Conservation (phyloP, 2,888 invertebrate genomes). For the Diarsia rubi region DNA sequence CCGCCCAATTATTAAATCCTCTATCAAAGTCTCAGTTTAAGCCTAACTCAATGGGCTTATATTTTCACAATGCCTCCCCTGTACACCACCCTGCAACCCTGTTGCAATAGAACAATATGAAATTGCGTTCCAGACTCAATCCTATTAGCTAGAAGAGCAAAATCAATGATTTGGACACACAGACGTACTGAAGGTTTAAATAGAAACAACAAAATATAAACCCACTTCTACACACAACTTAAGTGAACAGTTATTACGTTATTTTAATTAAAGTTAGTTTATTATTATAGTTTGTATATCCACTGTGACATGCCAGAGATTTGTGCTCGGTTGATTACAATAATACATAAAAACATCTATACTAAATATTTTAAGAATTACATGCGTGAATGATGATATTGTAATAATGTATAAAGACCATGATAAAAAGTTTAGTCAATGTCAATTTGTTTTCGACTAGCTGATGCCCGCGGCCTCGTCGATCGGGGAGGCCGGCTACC, state of each 20-base stretch:
- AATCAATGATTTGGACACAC: background rate
- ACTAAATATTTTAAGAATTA: background rate
- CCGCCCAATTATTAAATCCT: conserved; percentile 17
- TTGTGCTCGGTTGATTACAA: background rate
- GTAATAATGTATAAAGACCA: too few relatives aligned
- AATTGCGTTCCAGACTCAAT: background rate
- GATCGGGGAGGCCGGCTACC: too few relatives aligned
- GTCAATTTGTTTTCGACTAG: background rate
- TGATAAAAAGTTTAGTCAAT: background rate
- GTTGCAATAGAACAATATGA: conserved; percentile 8
- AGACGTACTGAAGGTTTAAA: background rate
- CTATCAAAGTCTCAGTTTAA: conserved; percentile 9
- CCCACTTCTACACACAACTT: background rate
- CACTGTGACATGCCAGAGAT: background rate
- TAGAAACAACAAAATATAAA: background rate
- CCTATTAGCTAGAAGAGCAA: conserved; percentile 10
- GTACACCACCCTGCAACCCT: background rate
- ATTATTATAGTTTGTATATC: background rate
- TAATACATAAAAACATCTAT: background rate
- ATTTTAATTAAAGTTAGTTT: background rate
- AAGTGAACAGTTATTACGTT: background rate
- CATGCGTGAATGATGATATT: background rate
- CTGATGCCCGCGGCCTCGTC: too few relatives aligned
- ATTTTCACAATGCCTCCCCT: conserved; percentile 17
- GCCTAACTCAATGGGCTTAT: conserved; percentile 25